Evolutionary conservation across 2,888 invertebrate genomes (phyloP).

Genomic region (Isotomurus palustris): DNA sequence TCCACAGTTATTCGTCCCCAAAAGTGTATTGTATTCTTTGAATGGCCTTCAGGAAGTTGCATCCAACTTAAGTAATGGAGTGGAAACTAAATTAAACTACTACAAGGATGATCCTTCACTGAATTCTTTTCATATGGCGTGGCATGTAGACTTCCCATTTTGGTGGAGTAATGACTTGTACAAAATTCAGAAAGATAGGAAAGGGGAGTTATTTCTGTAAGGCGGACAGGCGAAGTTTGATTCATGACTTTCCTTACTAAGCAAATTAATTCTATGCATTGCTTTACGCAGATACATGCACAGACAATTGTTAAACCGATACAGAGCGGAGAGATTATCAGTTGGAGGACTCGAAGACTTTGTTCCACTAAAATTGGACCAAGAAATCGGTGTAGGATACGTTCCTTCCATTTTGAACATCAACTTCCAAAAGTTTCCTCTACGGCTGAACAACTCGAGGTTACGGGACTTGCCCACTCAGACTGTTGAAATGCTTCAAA

Average conservation of each 20-base stretch:
- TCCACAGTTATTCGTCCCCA: slow-evolving; percentile 62
- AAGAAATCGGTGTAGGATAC: slow-evolving; percentile 13
- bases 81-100: slow-evolving; percentile 61
- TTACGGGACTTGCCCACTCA: neutral
- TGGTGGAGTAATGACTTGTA: slow-evolving; percentile 58
- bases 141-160: slow-evolving; percentile 61
- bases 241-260: neutral
- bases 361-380: slow-evolving; percentile 56
- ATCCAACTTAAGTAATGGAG: slow-evolving; percentile 49
- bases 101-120: slow-evolving; percentile 68
- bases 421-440: neutral
- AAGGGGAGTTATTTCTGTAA: slow-evolving; percentile 63
- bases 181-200: slow-evolving; percentile 56
- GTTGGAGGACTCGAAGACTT: slow-evolving; percentile 65
- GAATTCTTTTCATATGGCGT: slow-evolving; percentile 61
- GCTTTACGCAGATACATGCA: slow-evolving; percentile 22
- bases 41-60: slow-evolving; percentile 46
- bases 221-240: too few relatives aligned
- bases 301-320: slow-evolving; percentile 48
- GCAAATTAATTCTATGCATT: slow-evolving; percentile 37
- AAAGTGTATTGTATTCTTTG: slow-evolving; percentile 59
- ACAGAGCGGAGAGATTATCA: slow-evolving; percentile 69
- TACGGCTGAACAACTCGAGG: neutral
- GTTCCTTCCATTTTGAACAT: neutral
- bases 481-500: neutral